Evolutionary conservation across 2,888 invertebrate genomes (phyloP).

Genomic region (Phragmatobia fuliginosa): DNA sequence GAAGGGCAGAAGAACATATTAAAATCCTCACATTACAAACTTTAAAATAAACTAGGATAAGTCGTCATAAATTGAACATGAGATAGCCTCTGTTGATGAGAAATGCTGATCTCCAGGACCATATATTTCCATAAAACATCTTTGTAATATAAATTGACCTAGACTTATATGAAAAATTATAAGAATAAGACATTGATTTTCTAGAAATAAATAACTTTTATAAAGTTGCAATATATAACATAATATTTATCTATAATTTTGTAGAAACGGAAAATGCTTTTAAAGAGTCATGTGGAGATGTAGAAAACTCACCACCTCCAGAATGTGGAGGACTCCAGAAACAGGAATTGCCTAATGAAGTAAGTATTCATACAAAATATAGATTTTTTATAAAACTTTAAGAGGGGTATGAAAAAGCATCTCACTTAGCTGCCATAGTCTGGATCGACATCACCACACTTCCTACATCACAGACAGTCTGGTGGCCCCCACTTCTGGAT

Average conservation of each 20-base stretch:
- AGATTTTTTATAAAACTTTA: too few relatives aligned
- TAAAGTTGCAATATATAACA: neutral
- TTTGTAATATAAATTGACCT: neutral
- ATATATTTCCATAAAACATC: neutral
- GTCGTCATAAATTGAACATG: too few relatives aligned
- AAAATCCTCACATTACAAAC: too few relatives aligned
- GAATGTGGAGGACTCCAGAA: constrained; percentile 66
- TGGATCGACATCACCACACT: too few relatives aligned
- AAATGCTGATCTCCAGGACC: neutral
- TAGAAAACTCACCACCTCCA: constrained; percentile 52
- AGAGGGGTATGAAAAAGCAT: too few relatives aligned
- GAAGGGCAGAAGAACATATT: neutral
- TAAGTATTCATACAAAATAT: constrained; percentile 36
- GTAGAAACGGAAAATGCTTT: constrained; percentile 68
- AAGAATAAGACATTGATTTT: neutral
- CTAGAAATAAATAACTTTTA: too few relatives aligned
- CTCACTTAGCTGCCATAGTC: too few relatives aligned
- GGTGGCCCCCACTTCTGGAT: too few relatives aligned
- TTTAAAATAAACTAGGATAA: too few relatives aligned
- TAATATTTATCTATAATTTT: constrained; percentile 25
- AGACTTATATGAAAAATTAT: too few relatives aligned
- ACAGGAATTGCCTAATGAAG: constrained; percentile 67
- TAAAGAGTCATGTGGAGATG: constrained; percentile 47
- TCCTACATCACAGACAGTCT: too few relatives aligned
- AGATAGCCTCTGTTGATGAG: too few relatives aligned